phyloP scores from a whole-genome alignment of 1,140 invertebrate species.

The Octopus sinensis region DNA sequence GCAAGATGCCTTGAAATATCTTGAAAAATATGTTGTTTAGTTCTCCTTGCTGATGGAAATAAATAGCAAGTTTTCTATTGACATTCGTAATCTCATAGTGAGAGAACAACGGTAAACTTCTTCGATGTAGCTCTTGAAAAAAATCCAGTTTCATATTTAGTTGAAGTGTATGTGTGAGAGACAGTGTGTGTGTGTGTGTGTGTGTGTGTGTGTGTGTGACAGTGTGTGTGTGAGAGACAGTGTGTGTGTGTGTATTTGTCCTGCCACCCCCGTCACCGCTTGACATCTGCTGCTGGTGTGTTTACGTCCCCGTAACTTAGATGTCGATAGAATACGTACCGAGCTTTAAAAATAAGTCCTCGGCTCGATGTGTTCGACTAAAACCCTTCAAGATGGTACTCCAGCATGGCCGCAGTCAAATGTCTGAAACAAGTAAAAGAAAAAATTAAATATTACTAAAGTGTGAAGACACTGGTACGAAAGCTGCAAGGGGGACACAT shows the following conservation, averaged over 20 bases:
- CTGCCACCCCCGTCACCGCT: background rate
- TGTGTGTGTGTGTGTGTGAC: background rate
- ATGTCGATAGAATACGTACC: background rate
- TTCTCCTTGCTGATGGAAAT: background rate
- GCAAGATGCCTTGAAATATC: background rate
- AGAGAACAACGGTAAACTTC: background rate
- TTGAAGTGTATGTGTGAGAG: background rate
- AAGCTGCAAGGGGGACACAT: too few species aligned
- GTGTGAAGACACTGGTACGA: too few species aligned
- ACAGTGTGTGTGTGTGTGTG: background rate
- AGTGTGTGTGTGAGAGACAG: background rate
- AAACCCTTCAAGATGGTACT: background rate
- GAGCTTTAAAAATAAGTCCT: background rate
- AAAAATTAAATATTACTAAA: too few species aligned
- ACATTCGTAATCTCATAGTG: background rate
- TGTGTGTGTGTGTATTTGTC: background rate
- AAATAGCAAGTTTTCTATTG: background rate
- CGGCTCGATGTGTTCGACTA: too few species aligned
- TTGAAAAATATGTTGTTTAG: background rate
- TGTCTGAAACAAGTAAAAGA: too few species aligned
- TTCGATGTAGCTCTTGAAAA: background rate
- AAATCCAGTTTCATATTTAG: background rate
- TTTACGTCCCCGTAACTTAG: background rate
- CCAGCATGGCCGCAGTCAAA: background rate
- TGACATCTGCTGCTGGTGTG: background rate